Conservation (phyloP, 1,140 invertebrate species). For the Conopomorpha cramerella region DNA sequence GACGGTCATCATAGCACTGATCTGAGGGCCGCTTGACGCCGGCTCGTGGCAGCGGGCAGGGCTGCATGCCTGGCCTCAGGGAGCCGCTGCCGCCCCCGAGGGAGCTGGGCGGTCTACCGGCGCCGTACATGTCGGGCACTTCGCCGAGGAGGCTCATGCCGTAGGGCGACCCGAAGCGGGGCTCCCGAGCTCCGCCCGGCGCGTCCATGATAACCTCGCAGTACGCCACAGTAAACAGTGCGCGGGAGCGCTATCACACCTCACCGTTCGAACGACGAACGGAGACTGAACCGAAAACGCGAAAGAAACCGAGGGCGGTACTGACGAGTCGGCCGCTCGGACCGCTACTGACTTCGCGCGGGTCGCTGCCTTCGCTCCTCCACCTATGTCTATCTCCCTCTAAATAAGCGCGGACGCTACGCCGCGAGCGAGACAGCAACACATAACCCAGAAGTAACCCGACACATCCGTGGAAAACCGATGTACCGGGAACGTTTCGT, state of each 20-base stretch:
- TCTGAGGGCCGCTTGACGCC: conserved; percentile 74
- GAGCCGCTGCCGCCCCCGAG: conserved; percentile 56
- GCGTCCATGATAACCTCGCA: conserved; percentile 74
- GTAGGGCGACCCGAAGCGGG: conserved; percentile 83
- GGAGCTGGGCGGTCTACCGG: conserved; percentile 66
- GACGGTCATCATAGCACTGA: conserved; percentile 76
- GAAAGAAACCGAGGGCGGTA: conserved; percentile 51
- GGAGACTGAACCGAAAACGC: conserved; percentile 51
- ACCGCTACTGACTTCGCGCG: conserved; percentile 57
- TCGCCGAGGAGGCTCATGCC: conserved; percentile 81
- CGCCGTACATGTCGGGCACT: conserved; percentile 76
- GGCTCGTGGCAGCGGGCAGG: conserved; percentile 58
- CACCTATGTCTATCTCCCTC: conserved; percentile 35
- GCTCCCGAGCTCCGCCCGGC: conserved; percentile 80
- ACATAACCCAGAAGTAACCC: conserved; percentile 32
- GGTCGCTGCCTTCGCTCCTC: conserved; percentile 41
- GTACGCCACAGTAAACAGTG: conserved; percentile 65
- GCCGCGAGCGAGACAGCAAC: conserved; percentile 22
- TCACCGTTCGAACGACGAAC: conserved; percentile 52
- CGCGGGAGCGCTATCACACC: conserved; percentile 48
- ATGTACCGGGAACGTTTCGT: conserved; percentile 41
- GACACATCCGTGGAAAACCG: conserved; percentile 51
- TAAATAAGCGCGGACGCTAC: too few species aligned
- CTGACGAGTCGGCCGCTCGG: conserved; percentile 54
- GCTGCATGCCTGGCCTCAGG: conserved; percentile 56